These are phyloP conservation scores for Schlechtendalia chinensis DNA, from an alignment of 1,140 invertebrate genomes.

Conservation along the genomic window DNA sequence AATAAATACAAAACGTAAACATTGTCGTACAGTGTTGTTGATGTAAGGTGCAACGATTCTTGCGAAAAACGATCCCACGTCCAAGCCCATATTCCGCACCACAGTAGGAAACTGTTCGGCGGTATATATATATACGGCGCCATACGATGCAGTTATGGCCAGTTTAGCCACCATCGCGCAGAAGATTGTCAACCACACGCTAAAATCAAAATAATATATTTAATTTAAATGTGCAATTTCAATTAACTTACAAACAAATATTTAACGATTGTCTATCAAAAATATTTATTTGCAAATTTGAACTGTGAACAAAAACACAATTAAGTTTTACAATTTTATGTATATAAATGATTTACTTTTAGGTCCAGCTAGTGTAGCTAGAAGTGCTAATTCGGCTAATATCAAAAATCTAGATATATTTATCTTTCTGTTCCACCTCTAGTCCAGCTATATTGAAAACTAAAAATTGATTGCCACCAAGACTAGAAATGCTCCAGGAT, in stretches of 20 bases:
- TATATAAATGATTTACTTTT: slow-evolving; percentile 49
- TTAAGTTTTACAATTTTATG: too few relatives aligned
- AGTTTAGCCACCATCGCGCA: slow-evolving; percentile 80
- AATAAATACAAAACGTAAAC: too few relatives aligned
- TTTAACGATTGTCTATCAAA: too few relatives aligned
- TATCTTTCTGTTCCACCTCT: slow-evolving; percentile 69
- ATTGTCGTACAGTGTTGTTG: slow-evolving; percentile 61
- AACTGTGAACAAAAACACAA: too few relatives aligned
- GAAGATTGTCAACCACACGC: slow-evolving; percentile 51
- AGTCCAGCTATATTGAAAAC: slow-evolving; percentile 75
- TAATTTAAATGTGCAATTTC: too few relatives aligned
- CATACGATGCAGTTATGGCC: slow-evolving; percentile 77
- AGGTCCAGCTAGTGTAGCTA: slow-evolving; percentile 58
- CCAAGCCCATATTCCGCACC: slow-evolving; percentile 75
- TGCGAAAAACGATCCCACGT: slow-evolving; percentile 74
- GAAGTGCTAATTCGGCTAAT: slow-evolving; percentile 64
- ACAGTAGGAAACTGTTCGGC: slow-evolving; percentile 82
- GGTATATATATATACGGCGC: slow-evolving; percentile 76
- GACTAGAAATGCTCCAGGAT: slow-evolving; percentile 73
- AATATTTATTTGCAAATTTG: too few relatives aligned
- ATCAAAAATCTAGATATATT: slow-evolving; percentile 71
- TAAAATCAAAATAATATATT: slow-evolving; percentile 52
- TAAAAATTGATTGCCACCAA: slow-evolving; percentile 71
- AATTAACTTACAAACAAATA: too few relatives aligned
- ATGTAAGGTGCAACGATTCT: slow-evolving; percentile 72